phyloP scores from a whole-genome alignment of 2,113 vertebrate genomes.

The Podarcis muralis region DNA sequence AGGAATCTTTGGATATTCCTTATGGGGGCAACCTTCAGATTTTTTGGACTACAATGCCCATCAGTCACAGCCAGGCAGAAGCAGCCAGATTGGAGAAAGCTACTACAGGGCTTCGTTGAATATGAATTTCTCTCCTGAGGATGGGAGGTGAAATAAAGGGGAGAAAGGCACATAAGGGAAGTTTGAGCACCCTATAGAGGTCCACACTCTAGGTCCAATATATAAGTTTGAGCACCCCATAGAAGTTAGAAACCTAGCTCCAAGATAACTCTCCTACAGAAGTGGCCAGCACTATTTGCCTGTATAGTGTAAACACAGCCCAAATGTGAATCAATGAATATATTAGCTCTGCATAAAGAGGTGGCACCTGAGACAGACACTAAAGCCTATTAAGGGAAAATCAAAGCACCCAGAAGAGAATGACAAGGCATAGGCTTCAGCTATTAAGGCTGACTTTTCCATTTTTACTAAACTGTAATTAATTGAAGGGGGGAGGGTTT shows the following conservation, averaged over 20 bases:
- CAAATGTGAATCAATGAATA: not conserved
- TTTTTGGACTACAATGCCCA: not conserved
- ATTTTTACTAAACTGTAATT: constrained; percentile 38
- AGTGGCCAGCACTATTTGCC: not conserved
- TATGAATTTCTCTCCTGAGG: not conserved
- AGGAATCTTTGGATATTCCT: not conserved
- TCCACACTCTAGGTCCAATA: no score
- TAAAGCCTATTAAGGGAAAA: constrained; percentile 3
- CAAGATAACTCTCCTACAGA: not conserved
- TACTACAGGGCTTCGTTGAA: no score
- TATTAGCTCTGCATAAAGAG: constrained; percentile 11
- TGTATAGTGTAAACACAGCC: constrained; percentile 4
- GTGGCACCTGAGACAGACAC: not conserved
- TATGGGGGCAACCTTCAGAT: not conserved
- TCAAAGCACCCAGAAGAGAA: not conserved
- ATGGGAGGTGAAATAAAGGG: no score
- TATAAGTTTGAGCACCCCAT: not conserved
- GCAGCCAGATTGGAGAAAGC: not conserved
- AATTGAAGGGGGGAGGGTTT: not conserved
- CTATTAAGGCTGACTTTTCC: not conserved
- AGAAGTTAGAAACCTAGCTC: not conserved
- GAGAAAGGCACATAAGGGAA: not conserved
- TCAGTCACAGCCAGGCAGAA: not conserved
- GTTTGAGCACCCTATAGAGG: no score
- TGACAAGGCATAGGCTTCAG: not conserved